phyloP scores from a whole-genome alignment of 2,888 invertebrate species.

The Phorcus lineatus region DNA sequence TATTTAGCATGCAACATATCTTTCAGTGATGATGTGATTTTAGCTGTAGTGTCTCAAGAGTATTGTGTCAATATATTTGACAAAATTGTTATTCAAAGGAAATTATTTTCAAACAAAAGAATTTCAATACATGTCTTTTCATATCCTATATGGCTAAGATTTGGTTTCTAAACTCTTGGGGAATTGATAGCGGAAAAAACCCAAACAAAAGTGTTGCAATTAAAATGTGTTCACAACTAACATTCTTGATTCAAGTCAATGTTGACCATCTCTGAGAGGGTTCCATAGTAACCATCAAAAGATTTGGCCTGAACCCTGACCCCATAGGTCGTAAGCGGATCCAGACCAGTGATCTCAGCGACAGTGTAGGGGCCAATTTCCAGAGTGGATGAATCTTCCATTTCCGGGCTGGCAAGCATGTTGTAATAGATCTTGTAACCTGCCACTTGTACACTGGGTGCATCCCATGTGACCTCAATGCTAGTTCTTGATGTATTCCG shows the following conservation, averaged over 20 bases:
- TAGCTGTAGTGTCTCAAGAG: too few relatives aligned
- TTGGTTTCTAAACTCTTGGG: too few relatives aligned
- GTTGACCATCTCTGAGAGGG: constrained; percentile 61
- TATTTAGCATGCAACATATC: too few relatives aligned
- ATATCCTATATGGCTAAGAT: too few relatives aligned
- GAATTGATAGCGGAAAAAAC: too few relatives aligned
- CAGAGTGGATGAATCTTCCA: constrained; percentile 68
- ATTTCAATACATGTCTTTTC: too few relatives aligned
- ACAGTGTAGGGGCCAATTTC: constrained; percentile 69
- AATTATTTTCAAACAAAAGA: too few relatives aligned
- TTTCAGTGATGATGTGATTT: too few relatives aligned
- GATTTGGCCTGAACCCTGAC: constrained; percentile 69
- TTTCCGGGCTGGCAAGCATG: constrained; percentile 58
- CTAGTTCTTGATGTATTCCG: constrained; percentile 95
- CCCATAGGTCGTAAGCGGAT: constrained; percentile 63
- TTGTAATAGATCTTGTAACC: constrained; percentile 73
- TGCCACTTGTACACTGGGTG: constrained; percentile 78
- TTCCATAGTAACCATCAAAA: constrained; percentile 68
- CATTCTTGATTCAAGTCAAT: constrained; percentile 42
- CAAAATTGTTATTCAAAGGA: too few relatives aligned
- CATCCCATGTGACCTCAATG: constrained; percentile 83
- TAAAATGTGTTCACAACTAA: constrained; percentile 11
- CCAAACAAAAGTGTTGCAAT: too few relatives aligned
- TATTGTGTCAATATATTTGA: too few relatives aligned
- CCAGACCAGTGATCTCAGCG: constrained; percentile 63